Evolutionary conservation across 2,888 invertebrate species (phyloP), one percentile per base, ranked within the genome.

Genomic region (Cantharis rufa): DNA sequence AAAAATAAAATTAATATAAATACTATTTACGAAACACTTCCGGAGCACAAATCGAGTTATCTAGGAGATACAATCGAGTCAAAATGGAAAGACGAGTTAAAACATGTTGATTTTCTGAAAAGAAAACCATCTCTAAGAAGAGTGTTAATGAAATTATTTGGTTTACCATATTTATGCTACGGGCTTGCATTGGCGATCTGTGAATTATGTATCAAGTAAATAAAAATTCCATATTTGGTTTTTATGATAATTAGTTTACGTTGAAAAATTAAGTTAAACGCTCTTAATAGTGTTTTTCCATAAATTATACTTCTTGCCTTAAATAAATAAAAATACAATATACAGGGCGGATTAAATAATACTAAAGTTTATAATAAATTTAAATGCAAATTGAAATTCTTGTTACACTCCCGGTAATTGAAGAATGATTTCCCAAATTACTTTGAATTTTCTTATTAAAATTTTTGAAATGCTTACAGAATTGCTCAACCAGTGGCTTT

Each of bases 1-100:
- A 88, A 85, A 79, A 86, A 86, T 63, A 89, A 90, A 75, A 82
- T 90, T 61, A 87, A 86, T 69, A 86, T 89, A 69, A 85, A 87
- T 62, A 90, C 90, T 83, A 83, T 91, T 16, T 89, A 87, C 80
- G 85, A 86, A 76, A 86, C 88, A 11, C 84, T 90, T 1, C 83
- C 86, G 72, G 86, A 87, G 62, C 90, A 90, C 80, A 85, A 86
- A 70, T 90, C 90, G 0, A 84, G 75, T 15, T 62, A 69, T 16
- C 82, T 90, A 18, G 90, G 89, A 13, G 84, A 88, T 74, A 84
- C 83, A 81, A 82, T 91, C 15, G 87, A 89, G 82, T 72, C 75
- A 24, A 82, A 82, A n/a, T 86, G 86, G 86, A 70, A 78, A 10
- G 72, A 80, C n/a, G 82, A 86, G 79, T 66, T 81, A 32, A 78